Percentiles rank a stretch among this genome's conserved stretches.
Evolutionary conservation across 2,113 vertebrate species (phyloP).

Genomic region (Callocephalon fimbriatum): DNA sequence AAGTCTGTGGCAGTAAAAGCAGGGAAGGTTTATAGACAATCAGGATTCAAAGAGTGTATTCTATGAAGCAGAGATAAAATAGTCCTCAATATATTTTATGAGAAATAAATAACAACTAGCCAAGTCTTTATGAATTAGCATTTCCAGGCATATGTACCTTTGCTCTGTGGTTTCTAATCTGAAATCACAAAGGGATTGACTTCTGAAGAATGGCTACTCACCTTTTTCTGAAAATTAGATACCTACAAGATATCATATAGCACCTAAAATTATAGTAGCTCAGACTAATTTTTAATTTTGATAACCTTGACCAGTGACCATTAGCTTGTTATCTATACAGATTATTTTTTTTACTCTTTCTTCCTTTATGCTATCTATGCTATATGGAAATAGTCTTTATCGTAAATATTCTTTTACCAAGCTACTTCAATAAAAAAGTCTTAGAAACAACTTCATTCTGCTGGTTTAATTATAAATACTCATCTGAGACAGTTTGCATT

Average conservation of each 20-base stretch:
- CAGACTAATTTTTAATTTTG: not conserved
- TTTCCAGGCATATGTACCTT: not conserved
- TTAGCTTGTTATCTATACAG: not conserved
- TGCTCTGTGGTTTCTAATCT: not conserved
- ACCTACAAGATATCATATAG: not conserved
- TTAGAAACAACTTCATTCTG: not conserved
- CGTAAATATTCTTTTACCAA: not conserved
- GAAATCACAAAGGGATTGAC: not conserved
- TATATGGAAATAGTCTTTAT: not conserved
- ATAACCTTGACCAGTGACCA: not conserved
- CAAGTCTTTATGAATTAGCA: not conserved
- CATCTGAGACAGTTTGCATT: not conserved
- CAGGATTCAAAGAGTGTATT: not conserved
- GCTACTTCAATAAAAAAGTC: not conserved
- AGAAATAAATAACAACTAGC: not conserved
- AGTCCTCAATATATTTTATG: not conserved
- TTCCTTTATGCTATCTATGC: not conserved
- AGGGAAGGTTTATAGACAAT: not conserved
- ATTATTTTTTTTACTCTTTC: not conserved
- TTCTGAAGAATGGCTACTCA: not conserved
- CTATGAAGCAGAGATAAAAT: not conserved
- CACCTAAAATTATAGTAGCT: not conserved
- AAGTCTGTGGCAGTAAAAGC: not conserved
- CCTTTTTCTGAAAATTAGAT: not conserved
- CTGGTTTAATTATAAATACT: not conserved